Base-by-base conservation (phyloP, 2,888 invertebrate genomes). In the Laothoe populi region DNA sequence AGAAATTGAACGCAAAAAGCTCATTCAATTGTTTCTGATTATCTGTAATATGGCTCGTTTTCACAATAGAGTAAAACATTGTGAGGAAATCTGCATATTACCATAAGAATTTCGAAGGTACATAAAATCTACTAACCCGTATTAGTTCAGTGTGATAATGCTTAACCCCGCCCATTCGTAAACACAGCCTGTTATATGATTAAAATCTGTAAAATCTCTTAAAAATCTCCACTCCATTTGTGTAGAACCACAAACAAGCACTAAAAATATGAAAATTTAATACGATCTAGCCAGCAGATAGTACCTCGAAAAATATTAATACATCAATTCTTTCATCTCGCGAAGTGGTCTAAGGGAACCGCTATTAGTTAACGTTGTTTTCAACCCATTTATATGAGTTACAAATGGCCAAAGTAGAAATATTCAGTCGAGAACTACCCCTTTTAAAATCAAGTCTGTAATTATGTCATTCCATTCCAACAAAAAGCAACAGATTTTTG, bases 231-330 rank as follows among this genome's bases (percentile, higher is more conserved):
- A 8, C 13, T 1, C 1, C 13, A 11, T 38, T 38, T 13, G 38
- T 13, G 1, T 4, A 13, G 1, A 10, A 38, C 35, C 10, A 35
- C 35, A 26, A 26, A 31, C 31, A 19, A 53, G 53, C 53, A 53
- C 19, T 53, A 53, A 53, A 35, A 53, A 35, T 35, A 35, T 35
- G 19, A 53, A 53, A 53, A 35, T 19, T 35, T 53, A 26, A 53
- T 53, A 16, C 53, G 35, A 35, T 53, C 53, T 35, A 53, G 11
- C 53, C 24, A 16, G 42, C 24, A 24, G 48, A 26, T 48, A 35
- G 26, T 31, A 53, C 53, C 31, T 31, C 13, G 13, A 53, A 53
- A 49, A 53, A 53, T 7, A 10, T 53, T 13, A 31, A 53, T 53
- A 10, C 31, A 53, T 53, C 31, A 49, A 16, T 13, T 19, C 31